Conservation (phyloP, 2,888 invertebrate species). For the Mythimna pallens region DNA sequence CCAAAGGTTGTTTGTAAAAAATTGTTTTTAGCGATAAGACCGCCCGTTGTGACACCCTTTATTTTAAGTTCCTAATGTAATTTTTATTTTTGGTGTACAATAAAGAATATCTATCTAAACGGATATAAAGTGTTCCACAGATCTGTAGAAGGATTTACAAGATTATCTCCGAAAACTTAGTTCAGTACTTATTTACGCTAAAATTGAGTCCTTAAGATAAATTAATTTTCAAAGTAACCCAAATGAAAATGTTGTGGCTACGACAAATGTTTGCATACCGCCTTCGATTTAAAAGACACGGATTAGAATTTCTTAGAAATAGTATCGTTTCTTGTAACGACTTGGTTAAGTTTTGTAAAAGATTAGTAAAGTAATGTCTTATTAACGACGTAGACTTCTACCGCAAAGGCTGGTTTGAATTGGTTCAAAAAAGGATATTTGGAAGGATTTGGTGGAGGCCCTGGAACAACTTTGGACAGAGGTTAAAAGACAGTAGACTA, state of each 20-base stretch:
- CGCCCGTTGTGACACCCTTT: too few species aligned
- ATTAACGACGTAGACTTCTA: neutral
- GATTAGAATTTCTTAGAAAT: slow-evolving; percentile 3
- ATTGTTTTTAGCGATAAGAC: too few species aligned
- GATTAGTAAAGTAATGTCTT: neutral
- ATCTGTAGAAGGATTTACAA: slow-evolving; percentile 7
- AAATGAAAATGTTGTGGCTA: slow-evolving; percentile 9
- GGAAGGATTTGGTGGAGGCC: neutral
- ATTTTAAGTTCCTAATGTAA: too few species aligned
- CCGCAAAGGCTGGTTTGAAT: neutral
- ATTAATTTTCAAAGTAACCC: slow-evolving; percentile 31
- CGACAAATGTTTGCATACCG: slow-evolving; percentile 8
- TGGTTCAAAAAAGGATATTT: neutral
- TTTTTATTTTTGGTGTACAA: too few species aligned
- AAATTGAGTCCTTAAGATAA: slow-evolving; percentile 10
- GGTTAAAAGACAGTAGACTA: too few species aligned
- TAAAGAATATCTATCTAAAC: too few species aligned
- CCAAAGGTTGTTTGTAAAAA: too few species aligned
- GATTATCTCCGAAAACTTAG: neutral
- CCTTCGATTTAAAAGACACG: slow-evolving; percentile 2
- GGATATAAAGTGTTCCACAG: neutral
- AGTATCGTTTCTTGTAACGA: neutral
- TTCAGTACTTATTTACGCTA: neutral
- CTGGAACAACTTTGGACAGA: too few species aligned
- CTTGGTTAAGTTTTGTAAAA: neutral